phyloP scores from a whole-genome alignment of 2,113 vertebrate genomes.

The Muntiacus reevesi region DNA sequence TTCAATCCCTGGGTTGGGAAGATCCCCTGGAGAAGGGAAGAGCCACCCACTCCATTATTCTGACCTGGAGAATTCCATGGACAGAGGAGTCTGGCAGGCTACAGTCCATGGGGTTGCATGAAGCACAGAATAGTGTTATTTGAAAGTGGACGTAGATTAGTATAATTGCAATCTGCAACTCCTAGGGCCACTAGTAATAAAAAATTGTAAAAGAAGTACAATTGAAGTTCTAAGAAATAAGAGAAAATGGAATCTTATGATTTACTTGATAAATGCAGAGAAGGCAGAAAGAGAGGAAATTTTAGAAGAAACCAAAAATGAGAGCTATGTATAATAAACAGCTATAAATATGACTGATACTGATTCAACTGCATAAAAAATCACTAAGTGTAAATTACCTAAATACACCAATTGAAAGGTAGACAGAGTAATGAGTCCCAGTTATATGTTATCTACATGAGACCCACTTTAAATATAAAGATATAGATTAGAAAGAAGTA shows the following conservation, averaged over 20 bases:
- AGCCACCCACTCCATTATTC: background rate
- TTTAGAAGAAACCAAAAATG: background rate
- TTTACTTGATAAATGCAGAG: background rate
- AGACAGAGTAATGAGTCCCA: background rate
- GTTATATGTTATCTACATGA: background rate
- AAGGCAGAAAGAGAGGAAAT: background rate
- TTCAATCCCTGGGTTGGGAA: background rate
- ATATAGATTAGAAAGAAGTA: background rate
- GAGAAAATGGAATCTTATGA: background rate
- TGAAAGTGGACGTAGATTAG: background rate
- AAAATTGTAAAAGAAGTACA: background rate
- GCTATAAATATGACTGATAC: background rate
- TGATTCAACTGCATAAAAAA: background rate
- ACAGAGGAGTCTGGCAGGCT: background rate
- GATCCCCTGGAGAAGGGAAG: background rate
- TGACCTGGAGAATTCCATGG: background rate
- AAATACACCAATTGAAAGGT: background rate
- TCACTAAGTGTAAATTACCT: background rate
- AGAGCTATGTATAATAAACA: background rate
- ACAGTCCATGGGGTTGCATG: background rate
- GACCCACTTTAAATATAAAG: background rate
- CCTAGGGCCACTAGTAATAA: background rate
- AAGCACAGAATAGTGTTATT: background rate
- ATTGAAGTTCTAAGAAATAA: background rate
- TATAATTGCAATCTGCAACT: background rate